Evolutionary conservation across 2,797 vertebrate genomes (phyloP).

Genomic region (Eupleurogrammus muticus): DNA sequence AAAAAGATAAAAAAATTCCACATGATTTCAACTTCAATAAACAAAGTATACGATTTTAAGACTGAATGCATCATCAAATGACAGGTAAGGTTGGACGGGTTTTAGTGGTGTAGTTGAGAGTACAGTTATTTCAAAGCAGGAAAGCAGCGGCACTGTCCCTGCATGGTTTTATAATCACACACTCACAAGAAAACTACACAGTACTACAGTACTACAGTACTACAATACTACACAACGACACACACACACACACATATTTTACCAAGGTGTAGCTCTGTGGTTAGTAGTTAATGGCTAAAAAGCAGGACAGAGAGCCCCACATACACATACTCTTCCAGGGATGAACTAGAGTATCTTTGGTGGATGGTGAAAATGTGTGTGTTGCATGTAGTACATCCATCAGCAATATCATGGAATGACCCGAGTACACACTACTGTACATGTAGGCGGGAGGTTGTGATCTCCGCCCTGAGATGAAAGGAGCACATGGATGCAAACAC

Average conservation of each 20-base stretch:
- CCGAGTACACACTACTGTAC: slow-evolving; percentile 22
- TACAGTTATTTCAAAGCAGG: slow-evolving; percentile 62
- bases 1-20: background rate
- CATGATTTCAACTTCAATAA: background rate
- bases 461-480: slow-evolving; percentile 56
- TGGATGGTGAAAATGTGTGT: slow-evolving; percentile 19
- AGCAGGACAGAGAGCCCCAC: slow-evolving; percentile 47
- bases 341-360: slow-evolving; percentile 9
- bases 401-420: slow-evolving; percentile 27
- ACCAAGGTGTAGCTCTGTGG: slow-evolving; percentile 38
- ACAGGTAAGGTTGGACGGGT: slow-evolving; percentile 30
- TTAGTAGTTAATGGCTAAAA: slow-evolving; percentile 38
- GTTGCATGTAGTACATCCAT: slow-evolving; percentile 11
- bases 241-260: slow-evolving; percentile 33
- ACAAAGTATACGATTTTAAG: slow-evolving; percentile 68
- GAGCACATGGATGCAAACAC: slow-evolving; percentile 69
- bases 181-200: slow-evolving; percentile 51
- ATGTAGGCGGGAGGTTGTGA: slow-evolving; percentile 44
- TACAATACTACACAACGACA: slow-evolving; percentile 39
- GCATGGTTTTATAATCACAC: slow-evolving; percentile 55
- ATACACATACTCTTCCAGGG: slow-evolving; percentile 39
- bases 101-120: slow-evolving; percentile 43
- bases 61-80: slow-evolving; percentile 55
- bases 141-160: slow-evolving; percentile 56
- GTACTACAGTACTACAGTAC: slow-evolving; percentile 33